A percentile compares a stretch with the other conserved stretches of the same genome.
phyloP scores from a whole-genome alignment of 1,140 invertebrate species.

The Pogonus chalceus region DNA sequence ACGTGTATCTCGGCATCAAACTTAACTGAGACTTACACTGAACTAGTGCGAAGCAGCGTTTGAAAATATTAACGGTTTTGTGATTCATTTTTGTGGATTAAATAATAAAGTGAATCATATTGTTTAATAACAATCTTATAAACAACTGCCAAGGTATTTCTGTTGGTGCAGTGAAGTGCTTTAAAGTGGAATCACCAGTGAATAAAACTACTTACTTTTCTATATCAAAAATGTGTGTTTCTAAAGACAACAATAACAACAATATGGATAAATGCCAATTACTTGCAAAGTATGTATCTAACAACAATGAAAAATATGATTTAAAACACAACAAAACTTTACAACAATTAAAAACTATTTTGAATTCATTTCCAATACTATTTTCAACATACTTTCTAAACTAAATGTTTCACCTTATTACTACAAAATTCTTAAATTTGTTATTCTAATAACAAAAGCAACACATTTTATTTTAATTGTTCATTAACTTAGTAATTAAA shows the following conservation, averaged over 20 bases:
- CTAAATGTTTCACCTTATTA: background rate
- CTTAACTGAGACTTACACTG: too few relatives aligned
- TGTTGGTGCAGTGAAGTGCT: background rate
- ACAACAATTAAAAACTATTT: background rate
- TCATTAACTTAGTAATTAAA: background rate
- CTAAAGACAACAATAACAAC: background rate
- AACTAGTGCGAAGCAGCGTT: too few relatives aligned
- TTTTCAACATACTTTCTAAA: background rate
- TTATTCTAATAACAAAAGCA: background rate
- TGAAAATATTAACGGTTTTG: too few relatives aligned
- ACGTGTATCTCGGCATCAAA: background rate
- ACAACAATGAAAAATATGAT: too few relatives aligned
- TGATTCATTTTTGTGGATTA: too few relatives aligned
- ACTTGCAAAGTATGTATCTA: background rate
- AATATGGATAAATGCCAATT: background rate
- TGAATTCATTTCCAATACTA: background rate
- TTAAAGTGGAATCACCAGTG: background rate
- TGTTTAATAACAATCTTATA: too few relatives aligned
- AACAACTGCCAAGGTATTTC: too few relatives aligned
- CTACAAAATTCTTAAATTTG: background rate
- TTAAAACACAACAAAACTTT: too few relatives aligned
- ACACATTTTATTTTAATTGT: background rate
- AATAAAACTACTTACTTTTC: background rate
- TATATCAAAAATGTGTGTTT: constrained; percentile 1
- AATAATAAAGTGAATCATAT: too few relatives aligned